phyloP scores from a whole-genome alignment of 2,113 vertebrate species.

The Sinocyclocheilus anophthalmus region DNA sequence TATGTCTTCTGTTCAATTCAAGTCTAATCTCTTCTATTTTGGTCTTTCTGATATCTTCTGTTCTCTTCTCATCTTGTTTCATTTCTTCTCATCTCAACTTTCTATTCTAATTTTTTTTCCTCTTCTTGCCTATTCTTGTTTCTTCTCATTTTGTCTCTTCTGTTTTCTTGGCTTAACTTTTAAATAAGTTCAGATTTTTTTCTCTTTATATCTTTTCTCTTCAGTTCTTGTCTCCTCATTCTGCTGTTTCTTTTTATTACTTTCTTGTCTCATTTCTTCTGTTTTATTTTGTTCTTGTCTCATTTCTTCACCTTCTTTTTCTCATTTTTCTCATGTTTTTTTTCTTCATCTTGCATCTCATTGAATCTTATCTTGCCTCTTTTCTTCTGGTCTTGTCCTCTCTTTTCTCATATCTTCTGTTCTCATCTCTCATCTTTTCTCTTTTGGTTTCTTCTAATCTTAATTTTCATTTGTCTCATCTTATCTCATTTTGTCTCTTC shows the following conservation, averaged over 20 bases:
- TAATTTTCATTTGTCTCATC: neutral
- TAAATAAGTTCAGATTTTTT: neutral
- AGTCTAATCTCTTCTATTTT: neutral
- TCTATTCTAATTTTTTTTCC: neutral
- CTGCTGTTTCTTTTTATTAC: neutral
- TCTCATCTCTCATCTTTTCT: neutral
- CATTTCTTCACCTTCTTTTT: conserved; percentile 10
- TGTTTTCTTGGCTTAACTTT: neutral
- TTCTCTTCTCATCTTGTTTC: neutral
- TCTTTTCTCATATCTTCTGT: conserved; percentile 1
- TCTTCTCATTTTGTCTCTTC: conserved; percentile 32
- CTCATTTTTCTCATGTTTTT: neutral
- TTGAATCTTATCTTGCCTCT: neutral
- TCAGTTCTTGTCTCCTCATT: neutral
- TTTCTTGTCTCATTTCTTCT: neutral
- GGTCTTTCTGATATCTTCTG: conserved; percentile 9
- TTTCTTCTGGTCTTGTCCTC: conserved; percentile 3
- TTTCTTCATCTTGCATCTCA: too few species aligned
- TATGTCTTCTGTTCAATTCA: conserved; percentile 24
- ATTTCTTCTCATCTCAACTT: neutral
- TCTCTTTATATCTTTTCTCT: conserved; percentile 5
- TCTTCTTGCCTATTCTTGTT: neutral
- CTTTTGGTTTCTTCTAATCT: neutral
- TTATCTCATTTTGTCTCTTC: conserved; percentile 26
- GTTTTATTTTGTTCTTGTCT: neutral